Base-by-base conservation (phyloP, 2,113 vertebrate genomes). In the Probosciger aterrimus region DNA sequence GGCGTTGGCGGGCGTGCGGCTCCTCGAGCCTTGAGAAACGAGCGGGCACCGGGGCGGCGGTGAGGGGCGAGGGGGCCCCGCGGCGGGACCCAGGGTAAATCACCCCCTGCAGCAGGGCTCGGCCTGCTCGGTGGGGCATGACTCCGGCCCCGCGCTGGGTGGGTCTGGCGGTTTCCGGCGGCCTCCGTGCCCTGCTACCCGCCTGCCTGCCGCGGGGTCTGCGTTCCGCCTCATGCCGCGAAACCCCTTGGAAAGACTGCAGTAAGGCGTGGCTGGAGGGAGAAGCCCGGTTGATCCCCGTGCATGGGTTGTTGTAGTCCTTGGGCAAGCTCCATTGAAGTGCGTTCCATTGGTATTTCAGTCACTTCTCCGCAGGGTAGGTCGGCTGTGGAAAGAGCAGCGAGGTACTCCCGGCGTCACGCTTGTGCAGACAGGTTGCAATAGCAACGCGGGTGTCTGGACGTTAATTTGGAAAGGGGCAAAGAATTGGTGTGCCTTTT, bases 281-380 rank as follows among this genome's bases (percentile, higher is more conserved):
- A 30, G 33, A 39, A 46, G 27, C 35, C 49, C 11, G 5, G 14
- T 22, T 73, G 14, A 19, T 50, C 9, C 22, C 31, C 2, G 10
- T 23, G 0, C 1, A 2, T 3, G 65, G 37, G 15, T 37, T 37
- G 23, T 23, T 9, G 73, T 20, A 33, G 50, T 18, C 12, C 41
- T n/a, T 23, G 75, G 47, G 47, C 8, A 16, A 41, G 73, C 60
- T 67, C 11, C 18, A 4, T 57, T 73, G 16, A 14, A 17, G 52
- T 7, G 27, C 6, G 4, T 75, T 20, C 31, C 50, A 0, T 44
- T 33, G 43, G 37, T 49, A 4, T 77, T 90, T 73, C 53, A 31
- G 49, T 57, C 30, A 0, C 13, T 49, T 30, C 71, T 64, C n/a
- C 2, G 1, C 9, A 4, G 46, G 41, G 2, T 46, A 0, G 37